phyloP scores from a whole-genome alignment of 2,113 vertebrate species.

The Pteruthius melanotis region DNA sequence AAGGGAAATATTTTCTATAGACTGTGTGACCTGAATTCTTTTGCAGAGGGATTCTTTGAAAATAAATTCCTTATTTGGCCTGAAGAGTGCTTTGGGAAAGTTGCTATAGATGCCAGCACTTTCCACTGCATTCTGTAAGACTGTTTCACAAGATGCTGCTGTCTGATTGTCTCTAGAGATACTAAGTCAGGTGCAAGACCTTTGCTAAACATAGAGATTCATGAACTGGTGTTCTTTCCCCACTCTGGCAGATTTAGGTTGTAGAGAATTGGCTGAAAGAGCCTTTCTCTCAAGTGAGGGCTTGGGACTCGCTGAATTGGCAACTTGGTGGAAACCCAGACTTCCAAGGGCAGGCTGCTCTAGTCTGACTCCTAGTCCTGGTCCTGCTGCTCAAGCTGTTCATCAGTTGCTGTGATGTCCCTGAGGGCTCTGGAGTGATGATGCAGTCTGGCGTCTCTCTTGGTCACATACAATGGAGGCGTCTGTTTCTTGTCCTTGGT shows the following conservation, averaged over 20 bases:
- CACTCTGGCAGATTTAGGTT: not conserved
- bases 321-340: not conserved
- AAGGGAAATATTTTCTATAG: slow-evolving; percentile 18
- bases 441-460: not conserved
- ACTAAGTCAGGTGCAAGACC: not conserved
- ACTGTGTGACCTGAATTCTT: slow-evolving; percentile 31
- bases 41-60: not conserved
- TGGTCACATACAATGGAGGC: not conserved
- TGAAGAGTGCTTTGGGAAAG: not conserved
- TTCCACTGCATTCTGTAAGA: not conserved
- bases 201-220: not conserved
- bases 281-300: not conserved
- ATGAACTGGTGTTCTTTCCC: not conserved
- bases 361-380: not conserved
- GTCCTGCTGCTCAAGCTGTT: not conserved
- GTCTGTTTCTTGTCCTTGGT: not conserved
- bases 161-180: not conserved
- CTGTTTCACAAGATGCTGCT: not conserved
- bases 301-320: not conserved
- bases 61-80: slow-evolving; percentile 53
- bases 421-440: not conserved
- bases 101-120: not conserved
- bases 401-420: not conserved
- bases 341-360: not conserved
- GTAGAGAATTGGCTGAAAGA: not conserved